phyloP scores from a whole-genome alignment of 2,797 vertebrate genomes.

The Crypturellus tataupa region DNA sequence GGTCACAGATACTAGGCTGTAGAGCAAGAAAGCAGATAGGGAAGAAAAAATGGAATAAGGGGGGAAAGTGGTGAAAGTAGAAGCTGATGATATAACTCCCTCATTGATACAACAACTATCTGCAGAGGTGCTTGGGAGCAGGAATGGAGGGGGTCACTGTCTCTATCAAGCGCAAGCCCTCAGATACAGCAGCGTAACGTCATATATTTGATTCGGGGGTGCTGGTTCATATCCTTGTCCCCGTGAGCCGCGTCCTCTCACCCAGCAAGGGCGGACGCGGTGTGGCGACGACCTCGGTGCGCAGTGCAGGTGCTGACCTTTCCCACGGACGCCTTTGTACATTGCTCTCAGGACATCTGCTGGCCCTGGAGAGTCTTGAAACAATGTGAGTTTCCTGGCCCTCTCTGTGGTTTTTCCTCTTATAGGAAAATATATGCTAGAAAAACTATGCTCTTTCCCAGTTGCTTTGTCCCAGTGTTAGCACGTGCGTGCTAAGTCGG shows the following conservation, averaged over 20 bases:
- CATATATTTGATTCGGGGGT: not conserved
- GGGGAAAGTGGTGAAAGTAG: not conserved
- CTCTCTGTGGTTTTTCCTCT: slow-evolving; percentile 50
- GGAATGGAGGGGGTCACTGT: not conserved
- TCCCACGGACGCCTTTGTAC: not conserved
- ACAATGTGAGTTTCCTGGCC: slow-evolving; percentile 45
- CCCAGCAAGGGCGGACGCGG: not conserved
- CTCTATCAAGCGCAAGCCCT: not conserved
- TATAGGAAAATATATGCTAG: slow-evolving; percentile 38
- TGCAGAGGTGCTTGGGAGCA: not conserved
- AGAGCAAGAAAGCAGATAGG: not conserved
- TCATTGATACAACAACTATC: not conserved
- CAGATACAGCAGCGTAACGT: not conserved
- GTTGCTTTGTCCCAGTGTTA: not conserved
- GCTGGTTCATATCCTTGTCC: not conserved
- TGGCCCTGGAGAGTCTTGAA: slow-evolving; percentile 28
- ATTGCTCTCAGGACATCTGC: slow-evolving; percentile 20
- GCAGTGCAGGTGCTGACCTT: not conserved
- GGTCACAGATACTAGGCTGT: not conserved
- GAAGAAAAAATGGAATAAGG: not conserved
- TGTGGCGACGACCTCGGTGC: rapidly evolving
- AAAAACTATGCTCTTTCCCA: not conserved
- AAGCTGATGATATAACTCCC: not conserved
- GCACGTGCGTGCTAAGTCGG: rapidly evolving
- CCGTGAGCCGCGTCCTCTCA: not conserved